Evolutionary conservation across 2,888 invertebrate species (phyloP).

Genomic region (Elaeidobius kamerunicus): DNA sequence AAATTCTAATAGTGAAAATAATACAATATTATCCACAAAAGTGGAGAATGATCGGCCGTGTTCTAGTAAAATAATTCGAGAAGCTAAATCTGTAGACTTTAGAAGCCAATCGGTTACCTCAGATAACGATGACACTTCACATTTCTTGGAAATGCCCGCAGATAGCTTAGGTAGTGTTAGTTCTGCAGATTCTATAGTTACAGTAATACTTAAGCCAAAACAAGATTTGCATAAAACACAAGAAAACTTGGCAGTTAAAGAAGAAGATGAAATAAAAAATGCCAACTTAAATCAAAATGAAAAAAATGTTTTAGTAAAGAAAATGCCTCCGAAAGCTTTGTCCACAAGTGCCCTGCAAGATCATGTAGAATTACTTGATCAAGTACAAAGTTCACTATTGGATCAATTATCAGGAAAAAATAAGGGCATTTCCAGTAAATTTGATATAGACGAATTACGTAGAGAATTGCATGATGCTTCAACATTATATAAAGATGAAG

Average conservation of each 20-base stretch:
- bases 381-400: constrained; percentile 35
- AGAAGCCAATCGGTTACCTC: not conserved
- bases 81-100: not conserved
- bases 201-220: constrained; percentile 36
- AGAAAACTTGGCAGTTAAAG: not conserved
- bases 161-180: constrained; percentile 36
- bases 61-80: too few relatives aligned
- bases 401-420: constrained; percentile 36
- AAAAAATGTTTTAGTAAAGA: constrained; percentile 4
- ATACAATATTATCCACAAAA: too few relatives aligned
- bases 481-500: constrained; percentile 21
- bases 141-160: not conserved
- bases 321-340: constrained; percentile 6
- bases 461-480: constrained; percentile 32
- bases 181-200: constrained; percentile 38
- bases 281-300: not conserved
- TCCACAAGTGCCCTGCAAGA: constrained; percentile 27
- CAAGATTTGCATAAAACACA: constrained; percentile 1
- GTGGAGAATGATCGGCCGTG: too few relatives aligned
- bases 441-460: constrained; percentile 32
- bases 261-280: not conserved
- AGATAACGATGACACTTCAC: not conserved
- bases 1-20: too few relatives aligned
- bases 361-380: constrained; percentile 33
- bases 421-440: constrained; percentile 18